A percentile compares a stretch with the other conserved stretches of the same genome.
Conservation (phyloP, 2,797 vertebrate species). For the Poeciliopsis infans region DNA sequence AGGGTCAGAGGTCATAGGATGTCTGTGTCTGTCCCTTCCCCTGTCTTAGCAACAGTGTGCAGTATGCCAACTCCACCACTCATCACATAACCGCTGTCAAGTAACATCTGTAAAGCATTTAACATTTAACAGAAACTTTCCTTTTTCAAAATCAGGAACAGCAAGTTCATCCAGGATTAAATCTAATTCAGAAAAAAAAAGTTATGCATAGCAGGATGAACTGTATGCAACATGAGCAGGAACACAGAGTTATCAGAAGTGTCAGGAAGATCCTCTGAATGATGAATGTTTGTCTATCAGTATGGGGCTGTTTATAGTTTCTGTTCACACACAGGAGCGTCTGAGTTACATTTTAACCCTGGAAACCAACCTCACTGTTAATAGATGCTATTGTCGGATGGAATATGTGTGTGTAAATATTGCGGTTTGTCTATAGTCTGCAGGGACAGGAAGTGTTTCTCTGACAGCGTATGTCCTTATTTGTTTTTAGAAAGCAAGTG, state of each 20-base stretch:
- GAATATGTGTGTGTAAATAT: conserved; percentile 12
- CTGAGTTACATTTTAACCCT: conserved; percentile 2
- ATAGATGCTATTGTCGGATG: not conserved
- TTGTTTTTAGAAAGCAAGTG: conserved; percentile 53
- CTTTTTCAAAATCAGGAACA: not conserved
- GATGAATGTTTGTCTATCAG: conserved; percentile 35
- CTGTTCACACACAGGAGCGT: conserved; percentile 18
- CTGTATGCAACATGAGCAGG: conserved; percentile 5
- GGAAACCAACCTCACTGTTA: not conserved
- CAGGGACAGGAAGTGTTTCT: conserved; percentile 45
- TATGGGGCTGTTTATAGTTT: conserved; percentile 3
- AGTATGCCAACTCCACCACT: conserved; percentile 27
- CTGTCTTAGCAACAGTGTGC: conserved; percentile 33
- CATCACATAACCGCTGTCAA: not conserved
- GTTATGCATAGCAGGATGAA: not conserved
- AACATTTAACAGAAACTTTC: not conserved
- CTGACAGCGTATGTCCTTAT: conserved; percentile 7
- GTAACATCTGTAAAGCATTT: not conserved
- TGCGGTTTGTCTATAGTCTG: not conserved
- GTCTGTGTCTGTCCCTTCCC: conserved; percentile 73
- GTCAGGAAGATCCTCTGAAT: conserved; percentile 26
- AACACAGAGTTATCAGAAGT: conserved; percentile 20
- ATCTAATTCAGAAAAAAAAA: not conserved
- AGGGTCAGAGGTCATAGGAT: conserved; percentile 80
- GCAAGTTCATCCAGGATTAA: not conserved